Percentiles rank a stretch among this genome's conserved stretches.
Conservation (phyloP, 2,888 invertebrate species). For the Xestia ashworthii region DNA sequence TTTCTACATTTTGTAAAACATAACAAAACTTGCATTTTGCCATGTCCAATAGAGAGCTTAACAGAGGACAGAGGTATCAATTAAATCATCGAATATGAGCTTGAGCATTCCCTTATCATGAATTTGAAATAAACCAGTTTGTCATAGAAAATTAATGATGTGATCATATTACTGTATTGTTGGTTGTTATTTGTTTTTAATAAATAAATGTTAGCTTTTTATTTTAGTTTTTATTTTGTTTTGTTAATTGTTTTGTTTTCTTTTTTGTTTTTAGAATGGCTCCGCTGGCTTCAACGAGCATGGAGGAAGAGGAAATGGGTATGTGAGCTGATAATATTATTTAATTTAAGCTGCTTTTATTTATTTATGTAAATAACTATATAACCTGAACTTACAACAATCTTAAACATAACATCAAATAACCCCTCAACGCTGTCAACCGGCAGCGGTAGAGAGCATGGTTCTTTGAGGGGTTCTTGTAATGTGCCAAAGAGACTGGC, state of each 20-base stretch:
- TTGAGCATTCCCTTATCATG: neutral
- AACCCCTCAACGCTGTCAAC: neutral
- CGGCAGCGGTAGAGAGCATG: no score
- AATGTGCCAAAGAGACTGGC: neutral
- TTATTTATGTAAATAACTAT: neutral
- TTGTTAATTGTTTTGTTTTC: constrained; percentile 76
- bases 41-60: neutral
- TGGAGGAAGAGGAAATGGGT: constrained; percentile 95
- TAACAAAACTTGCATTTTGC: neutral
- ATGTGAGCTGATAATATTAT: constrained; percentile 80
- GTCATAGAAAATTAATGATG: constrained; percentile 58
- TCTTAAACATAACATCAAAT: neutral
- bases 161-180: constrained; percentile 30
- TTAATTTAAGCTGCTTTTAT: neutral
- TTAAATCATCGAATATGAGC: neutral
- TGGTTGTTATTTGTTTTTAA: constrained; percentile 70
- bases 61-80: neutral
- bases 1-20: neutral
- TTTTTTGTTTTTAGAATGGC: constrained; percentile 96
- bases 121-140: constrained; percentile 24
- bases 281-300: constrained; percentile 95
- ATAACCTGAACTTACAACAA: neutral
- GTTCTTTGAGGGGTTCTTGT: no score
- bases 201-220: constrained; percentile 80
- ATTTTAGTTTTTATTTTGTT: constrained; percentile 76